Conservation (phyloP, 1,140 invertebrate species). For the Melitaea cinxia region DNA sequence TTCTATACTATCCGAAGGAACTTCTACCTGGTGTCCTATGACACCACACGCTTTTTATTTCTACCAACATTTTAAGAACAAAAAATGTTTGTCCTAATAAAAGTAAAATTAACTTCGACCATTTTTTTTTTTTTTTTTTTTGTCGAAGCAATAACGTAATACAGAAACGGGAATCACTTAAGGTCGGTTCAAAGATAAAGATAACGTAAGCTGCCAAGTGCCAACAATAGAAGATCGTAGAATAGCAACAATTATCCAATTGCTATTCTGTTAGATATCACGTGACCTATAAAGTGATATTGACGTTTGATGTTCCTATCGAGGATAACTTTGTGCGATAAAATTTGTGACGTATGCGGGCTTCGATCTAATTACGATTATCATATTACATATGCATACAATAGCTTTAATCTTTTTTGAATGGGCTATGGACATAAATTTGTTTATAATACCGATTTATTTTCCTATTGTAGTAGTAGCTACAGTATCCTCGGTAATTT, state of each 20-base stretch:
- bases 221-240: slow-evolving; percentile 36
- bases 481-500: too few relatives aligned
- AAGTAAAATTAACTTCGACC: too few relatives aligned
- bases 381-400: slow-evolving; percentile 4
- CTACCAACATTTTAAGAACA: too few relatives aligned
- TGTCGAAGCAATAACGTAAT: background rate
- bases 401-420: slow-evolving; percentile 9
- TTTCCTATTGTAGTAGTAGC: too few relatives aligned
- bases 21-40: too few relatives aligned
- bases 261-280: slow-evolving; percentile 43
- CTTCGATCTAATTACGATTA: slow-evolving; percentile 29
- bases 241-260: slow-evolving; percentile 54
- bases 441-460: background rate
- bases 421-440: background rate
- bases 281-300: slow-evolving; percentile 53
- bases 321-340: slow-evolving; percentile 34
- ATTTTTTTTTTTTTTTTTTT: background rate
- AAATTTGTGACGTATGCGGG: slow-evolving; percentile 41
- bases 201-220: background rate
- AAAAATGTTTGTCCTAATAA: too few relatives aligned
- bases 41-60: too few relatives aligned
- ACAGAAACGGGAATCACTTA: background rate
- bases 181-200: background rate
- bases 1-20: too few relatives aligned
- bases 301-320: slow-evolving; percentile 54